Evolutionary conservation across 2,888 invertebrate species (phyloP).

Genomic region (Acronicta psi): DNA sequence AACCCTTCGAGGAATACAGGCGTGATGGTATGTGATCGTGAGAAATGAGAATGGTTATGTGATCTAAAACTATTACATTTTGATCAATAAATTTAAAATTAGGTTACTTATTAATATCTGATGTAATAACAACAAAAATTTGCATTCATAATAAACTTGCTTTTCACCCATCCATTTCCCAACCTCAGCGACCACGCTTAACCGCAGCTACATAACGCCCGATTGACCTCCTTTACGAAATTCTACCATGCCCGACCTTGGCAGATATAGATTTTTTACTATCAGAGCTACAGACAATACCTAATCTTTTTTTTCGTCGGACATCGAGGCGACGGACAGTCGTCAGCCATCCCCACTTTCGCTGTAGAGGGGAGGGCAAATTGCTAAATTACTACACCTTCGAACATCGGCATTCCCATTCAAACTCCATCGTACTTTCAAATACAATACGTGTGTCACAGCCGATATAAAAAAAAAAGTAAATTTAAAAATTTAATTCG

Average conservation of each 20-base stretch:
- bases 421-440: conserved; percentile 51
- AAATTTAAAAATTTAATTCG: conserved; percentile 21
- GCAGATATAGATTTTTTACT: conserved; percentile 18
- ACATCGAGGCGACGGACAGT: conserved; percentile 16
- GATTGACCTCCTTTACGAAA: conserved; percentile 46
- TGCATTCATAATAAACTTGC: conserved; percentile 2
- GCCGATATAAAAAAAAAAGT: conserved; percentile 30
- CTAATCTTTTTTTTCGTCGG: conserved; percentile 20
- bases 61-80: too few relatives aligned
- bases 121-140: conserved; percentile 22
- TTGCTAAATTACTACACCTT: conserved; percentile 53
- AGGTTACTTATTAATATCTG: not conserved
- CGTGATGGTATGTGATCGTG: too few relatives aligned
- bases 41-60: too few relatives aligned
- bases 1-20: too few relatives aligned
- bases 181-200: conserved; percentile 26
- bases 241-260: conserved; percentile 50
- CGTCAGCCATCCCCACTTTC: conserved; percentile 49
- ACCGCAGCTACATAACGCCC: conserved; percentile 22
- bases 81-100: not conserved
- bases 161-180: conserved; percentile 48
- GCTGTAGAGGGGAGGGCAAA: conserved; percentile 52
- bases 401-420: conserved; percentile 29
- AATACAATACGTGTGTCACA: conserved; percentile 34
- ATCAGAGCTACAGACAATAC: conserved; percentile 26